Evolutionary conservation across 2,797 vertebrate species (phyloP).

Genomic region (Glossophaga mutica): DNA sequence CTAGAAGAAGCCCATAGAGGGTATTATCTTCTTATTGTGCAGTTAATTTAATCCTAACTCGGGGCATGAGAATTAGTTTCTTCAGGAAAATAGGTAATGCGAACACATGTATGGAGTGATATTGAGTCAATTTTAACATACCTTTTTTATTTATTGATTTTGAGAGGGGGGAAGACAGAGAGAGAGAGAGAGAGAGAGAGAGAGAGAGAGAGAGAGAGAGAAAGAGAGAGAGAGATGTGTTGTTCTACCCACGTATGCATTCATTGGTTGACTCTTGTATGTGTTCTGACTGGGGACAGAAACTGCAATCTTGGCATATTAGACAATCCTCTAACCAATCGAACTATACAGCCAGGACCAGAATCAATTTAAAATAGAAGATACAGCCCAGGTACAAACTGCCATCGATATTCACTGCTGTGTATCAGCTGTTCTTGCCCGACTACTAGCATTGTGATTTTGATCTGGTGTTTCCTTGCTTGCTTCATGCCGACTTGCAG

Average conservation of each 20-base stretch:
- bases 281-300: background rate
- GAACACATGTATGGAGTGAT: background rate
- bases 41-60: background rate
- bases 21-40: background rate
- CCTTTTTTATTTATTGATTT: background rate
- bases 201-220: background rate
- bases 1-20: background rate
- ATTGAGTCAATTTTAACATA: background rate
- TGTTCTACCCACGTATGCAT: background rate
- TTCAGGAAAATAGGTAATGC: background rate
- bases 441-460: background rate
- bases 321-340: background rate
- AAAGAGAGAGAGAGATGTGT: background rate
- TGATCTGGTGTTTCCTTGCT: background rate
- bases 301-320: background rate
- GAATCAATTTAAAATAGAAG: background rate
- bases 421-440: background rate
- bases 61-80: background rate
- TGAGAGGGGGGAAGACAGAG: too few species aligned
- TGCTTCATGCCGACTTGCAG: background rate
- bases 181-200: too few species aligned
- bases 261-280: background rate
- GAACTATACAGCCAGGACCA: background rate
- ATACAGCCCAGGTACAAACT: background rate
- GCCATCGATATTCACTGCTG: too few species aligned